A percentile compares a stretch with the other conserved stretches of the same genome.
Conservation (phyloP, 1,140 invertebrate species). For the Ips nitidus region DNA sequence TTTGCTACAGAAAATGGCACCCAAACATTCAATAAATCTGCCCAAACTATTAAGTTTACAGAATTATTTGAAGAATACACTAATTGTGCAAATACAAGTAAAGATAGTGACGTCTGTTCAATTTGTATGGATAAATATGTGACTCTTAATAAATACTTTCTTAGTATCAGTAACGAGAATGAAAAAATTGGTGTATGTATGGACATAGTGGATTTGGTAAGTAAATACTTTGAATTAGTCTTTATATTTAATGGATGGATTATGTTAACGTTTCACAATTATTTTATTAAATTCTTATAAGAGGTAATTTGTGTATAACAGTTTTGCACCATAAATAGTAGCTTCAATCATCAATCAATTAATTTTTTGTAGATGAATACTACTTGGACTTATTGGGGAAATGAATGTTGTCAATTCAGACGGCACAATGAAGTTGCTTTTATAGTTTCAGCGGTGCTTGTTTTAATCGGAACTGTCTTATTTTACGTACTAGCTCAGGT, state of each 20-base stretch:
- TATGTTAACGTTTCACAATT: no score
- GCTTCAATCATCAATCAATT: background rate
- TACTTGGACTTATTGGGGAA: slow-evolving; percentile 59
- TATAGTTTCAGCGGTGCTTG: slow-evolving; percentile 54
- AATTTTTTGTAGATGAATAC: slow-evolving; percentile 58
- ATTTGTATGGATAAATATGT: slow-evolving; percentile 58
- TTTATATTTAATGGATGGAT: background rate
- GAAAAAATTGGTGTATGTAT: slow-evolving; percentile 60
- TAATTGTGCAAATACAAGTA: slow-evolving; percentile 50
- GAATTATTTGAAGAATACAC: slow-evolving; percentile 54
- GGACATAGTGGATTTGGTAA: slow-evolving; percentile 62
- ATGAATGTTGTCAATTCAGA: slow-evolving; percentile 58
- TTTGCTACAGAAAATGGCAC: slow-evolving; percentile 53
- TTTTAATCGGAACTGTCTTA: slow-evolving; percentile 55
- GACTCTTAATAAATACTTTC: slow-evolving; percentile 57
- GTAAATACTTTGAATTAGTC: slow-evolving; percentile 27
- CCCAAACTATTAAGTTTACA: slow-evolving; percentile 55
- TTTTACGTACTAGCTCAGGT: slow-evolving; percentile 57
- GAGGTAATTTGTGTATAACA: no score
- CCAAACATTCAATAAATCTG: slow-evolving; percentile 50
- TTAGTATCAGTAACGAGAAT: slow-evolving; percentile 57
- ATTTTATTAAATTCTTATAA: no score
- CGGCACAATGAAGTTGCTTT: slow-evolving; percentile 58
- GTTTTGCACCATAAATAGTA: no score
- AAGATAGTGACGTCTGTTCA: slow-evolving; percentile 51